Evolutionary conservation across 2,113 vertebrate genomes (phyloP).

Genomic region (Athene noctua): DNA sequence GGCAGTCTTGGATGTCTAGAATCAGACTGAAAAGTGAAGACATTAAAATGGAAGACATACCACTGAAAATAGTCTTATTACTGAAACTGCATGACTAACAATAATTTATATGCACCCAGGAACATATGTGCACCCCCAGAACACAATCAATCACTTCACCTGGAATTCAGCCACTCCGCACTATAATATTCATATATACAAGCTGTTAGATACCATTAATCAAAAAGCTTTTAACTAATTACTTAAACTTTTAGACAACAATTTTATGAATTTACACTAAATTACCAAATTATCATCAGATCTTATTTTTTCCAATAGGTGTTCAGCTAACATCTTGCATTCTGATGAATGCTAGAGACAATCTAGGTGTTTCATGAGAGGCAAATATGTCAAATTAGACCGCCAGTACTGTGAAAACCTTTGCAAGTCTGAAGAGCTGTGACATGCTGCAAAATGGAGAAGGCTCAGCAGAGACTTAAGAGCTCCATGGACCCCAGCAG

Average conservation of each 20-base stretch:
- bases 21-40: slow-evolving; percentile 6
- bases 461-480: neutral
- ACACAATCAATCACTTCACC: slow-evolving; percentile 66
- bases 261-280: slow-evolving; percentile 13
- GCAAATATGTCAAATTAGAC: neutral
- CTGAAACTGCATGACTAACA: slow-evolving; percentile 37
- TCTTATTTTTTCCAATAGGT: neutral
- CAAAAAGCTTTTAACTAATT: slow-evolving; percentile 67
- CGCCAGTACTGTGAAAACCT: neutral
- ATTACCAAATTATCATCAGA: neutral
- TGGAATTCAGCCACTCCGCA: slow-evolving; percentile 65
- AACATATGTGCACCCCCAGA: slow-evolving; percentile 64
- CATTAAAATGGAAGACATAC: slow-evolving; percentile 48
- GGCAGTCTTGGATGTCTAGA: neutral
- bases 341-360: neutral
- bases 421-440: neutral
- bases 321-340: neutral
- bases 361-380: neutral
- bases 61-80: slow-evolving; percentile 49
- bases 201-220: slow-evolving; percentile 68
- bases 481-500: neutral
- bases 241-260: slow-evolving; percentile 54
- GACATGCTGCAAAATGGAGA: neutral
- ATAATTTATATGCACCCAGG: slow-evolving; percentile 63
- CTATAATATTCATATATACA: slow-evolving; percentile 28